Evolutionary conservation across 2,113 vertebrate genomes (phyloP).

Genomic region (Brienomyrus brachyistius): DNA sequence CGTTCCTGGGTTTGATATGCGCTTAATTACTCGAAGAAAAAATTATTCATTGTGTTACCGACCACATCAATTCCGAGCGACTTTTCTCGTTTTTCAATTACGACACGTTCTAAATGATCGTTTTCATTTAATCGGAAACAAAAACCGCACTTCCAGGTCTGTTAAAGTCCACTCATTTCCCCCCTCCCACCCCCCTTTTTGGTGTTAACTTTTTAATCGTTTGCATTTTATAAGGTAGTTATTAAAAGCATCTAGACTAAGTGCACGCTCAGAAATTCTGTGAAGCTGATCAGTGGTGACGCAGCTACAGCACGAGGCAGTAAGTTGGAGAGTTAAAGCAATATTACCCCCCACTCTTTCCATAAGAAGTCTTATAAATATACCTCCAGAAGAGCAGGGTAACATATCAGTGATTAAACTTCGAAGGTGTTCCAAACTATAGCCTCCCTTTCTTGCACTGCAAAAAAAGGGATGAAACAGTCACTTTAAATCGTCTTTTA

Average conservation of each 20-base stretch:
- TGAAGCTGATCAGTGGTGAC: not conserved
- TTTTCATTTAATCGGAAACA: not conserved
- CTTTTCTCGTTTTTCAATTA: not conserved
- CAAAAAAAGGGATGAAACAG: not conserved
- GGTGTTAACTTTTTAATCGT: not conserved
- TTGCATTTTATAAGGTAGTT: not conserved
- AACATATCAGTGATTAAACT: slow-evolving; percentile 26
- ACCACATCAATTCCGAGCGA: not conserved
- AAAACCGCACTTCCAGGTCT: not conserved
- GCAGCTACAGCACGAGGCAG: not conserved
- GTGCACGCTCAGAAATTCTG: not conserved
- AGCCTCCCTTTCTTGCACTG: not conserved
- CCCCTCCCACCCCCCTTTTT: not conserved
- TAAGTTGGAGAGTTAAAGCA: slow-evolving; percentile 11
- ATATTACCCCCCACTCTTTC: slow-evolving; percentile 11
- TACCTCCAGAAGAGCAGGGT: slow-evolving; percentile 20
- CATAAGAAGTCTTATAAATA: slow-evolving; percentile 13
- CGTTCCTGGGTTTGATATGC: not conserved
- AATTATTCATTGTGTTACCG: not conserved
- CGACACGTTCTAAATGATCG: not conserved
- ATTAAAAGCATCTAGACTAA: not conserved
- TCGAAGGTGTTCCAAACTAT: slow-evolving; percentile 1
- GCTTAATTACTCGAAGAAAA: not conserved
- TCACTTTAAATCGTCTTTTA: slow-evolving; percentile 18
- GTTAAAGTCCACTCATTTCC: not conserved